Conservation (phyloP, 2,113 vertebrate species). For the Eonycteris spelaea region DNA sequence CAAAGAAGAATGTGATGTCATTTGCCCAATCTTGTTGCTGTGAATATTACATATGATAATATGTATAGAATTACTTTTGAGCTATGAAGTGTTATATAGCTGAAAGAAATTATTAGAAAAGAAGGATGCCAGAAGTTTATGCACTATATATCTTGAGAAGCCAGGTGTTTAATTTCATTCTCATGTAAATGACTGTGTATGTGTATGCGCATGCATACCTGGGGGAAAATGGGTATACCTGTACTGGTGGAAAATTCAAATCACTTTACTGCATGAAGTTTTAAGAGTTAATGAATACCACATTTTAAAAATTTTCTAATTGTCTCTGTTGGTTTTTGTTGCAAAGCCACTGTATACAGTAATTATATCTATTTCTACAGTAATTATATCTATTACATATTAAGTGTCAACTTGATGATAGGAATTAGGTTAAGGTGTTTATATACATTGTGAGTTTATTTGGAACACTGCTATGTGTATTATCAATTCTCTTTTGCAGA, state of each 20-base stretch:
- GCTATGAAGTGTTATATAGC: not conserved
- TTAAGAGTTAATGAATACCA: conserved; percentile 15
- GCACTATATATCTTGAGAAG: not conserved
- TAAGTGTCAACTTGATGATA: not conserved
- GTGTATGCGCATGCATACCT: not conserved
- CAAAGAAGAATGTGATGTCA: not conserved
- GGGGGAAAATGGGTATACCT: not conserved
- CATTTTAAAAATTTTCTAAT: not conserved
- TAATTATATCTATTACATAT: not conserved
- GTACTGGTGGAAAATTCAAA: not conserved
- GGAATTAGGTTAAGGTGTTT: not conserved
- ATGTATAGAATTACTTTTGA: not conserved
- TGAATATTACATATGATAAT: not conserved
- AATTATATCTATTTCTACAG: not conserved
- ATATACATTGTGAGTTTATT: not conserved
- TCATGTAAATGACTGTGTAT: not conserved
- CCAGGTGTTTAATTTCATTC: conserved; percentile 3
- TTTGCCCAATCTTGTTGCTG: not conserved
- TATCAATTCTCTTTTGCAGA: not conserved
- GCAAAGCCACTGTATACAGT: not conserved
- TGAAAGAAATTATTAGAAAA: not conserved
- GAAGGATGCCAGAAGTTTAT: not conserved
- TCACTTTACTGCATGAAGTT: not conserved
- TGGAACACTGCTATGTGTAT: not conserved
- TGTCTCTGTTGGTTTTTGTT: not conserved